These are phyloP conservation scores for Cydia fagiglandana DNA, from an alignment of 1,140 invertebrate genomes.

Conservation along the genomic window DNA sequence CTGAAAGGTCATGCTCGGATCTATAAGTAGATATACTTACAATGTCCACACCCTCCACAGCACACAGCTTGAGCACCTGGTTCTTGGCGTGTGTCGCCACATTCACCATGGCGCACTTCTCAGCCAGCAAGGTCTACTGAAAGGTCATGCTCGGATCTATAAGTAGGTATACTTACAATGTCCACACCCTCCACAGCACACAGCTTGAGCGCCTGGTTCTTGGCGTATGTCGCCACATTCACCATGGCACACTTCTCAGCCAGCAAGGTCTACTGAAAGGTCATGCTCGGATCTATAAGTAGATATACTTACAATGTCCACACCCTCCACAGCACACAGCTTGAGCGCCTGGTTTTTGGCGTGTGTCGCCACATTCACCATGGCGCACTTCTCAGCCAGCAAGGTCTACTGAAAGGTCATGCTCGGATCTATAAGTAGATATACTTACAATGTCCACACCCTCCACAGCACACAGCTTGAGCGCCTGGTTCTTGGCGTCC, in stretches of 20 bases:
- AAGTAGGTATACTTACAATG: conserved; percentile 60
- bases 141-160: not conserved
- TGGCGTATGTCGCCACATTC: conserved; percentile 97
- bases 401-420: too few species aligned
- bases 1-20: too few species aligned
- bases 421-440: not conserved
- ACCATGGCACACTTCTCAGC: conserved; percentile 99
- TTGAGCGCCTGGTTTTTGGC: conserved; percentile 97
- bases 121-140: conserved; percentile 97
- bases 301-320: conserved; percentile 82
- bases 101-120: conserved; percentile 99
- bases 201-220: conserved; percentile 97
- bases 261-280: too few species aligned
- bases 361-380: conserved; percentile 99
- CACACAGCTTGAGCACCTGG: conserved; percentile 97
- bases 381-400: conserved; percentile 98
- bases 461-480: conserved; percentile 97
- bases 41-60: conserved; percentile 95
- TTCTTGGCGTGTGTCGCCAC: conserved; percentile 96
- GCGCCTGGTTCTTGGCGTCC: conserved; percentile 95
- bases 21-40: not conserved
- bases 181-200: conserved; percentile 98
- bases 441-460: conserved; percentile 87
- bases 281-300: too few species aligned
- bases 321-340: conserved; percentile 96